Evolutionary conservation across 2,113 vertebrate species (phyloP).

Genomic region (Sinocyclocheilus rhinocerous): DNA sequence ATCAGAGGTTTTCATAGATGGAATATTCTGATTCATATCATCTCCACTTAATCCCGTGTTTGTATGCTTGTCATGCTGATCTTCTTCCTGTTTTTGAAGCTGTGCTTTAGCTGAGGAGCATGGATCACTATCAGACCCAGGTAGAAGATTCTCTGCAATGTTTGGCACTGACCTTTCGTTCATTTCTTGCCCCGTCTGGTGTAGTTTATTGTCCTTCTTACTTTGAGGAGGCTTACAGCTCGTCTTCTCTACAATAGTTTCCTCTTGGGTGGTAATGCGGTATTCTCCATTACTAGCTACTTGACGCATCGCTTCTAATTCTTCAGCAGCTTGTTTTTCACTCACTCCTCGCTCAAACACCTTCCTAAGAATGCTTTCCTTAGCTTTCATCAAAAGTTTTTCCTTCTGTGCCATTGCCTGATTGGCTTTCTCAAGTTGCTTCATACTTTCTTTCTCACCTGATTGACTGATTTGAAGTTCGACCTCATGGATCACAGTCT

Average conservation of each 20-base stretch:
- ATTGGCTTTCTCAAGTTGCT: slow-evolving; percentile 57
- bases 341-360: slow-evolving; percentile 74
- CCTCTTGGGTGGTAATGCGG: background rate
- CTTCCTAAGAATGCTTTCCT: slow-evolving; percentile 75
- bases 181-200: slow-evolving; percentile 51
- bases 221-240: background rate
- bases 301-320: slow-evolving; percentile 69
- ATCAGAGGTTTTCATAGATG: background rate
- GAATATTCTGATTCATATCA: background rate
- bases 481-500: slow-evolving; percentile 20
- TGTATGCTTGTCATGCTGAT: slow-evolving; percentile 12
- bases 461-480: background rate
- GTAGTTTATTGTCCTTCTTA: slow-evolving; percentile 60
- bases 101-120: background rate
- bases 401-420: slow-evolving; percentile 67
- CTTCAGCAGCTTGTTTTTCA: slow-evolving; percentile 72
- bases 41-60: slow-evolving; percentile 7
- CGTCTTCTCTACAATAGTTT: slow-evolving; percentile 11
- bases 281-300: slow-evolving; percentile 63
- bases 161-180: background rate
- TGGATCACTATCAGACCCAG: background rate
- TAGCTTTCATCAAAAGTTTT: slow-evolving; percentile 74
- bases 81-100: background rate
- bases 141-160: slow-evolving; percentile 7
- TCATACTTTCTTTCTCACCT: slow-evolving; percentile 54